Percentiles rank a stretch among this genome's conserved stretches.
These are phyloP conservation scores for Mesitornis unicolor DNA, from an alignment of 2,113 vertebrate genomes.

Conservation along the genomic window DNA sequence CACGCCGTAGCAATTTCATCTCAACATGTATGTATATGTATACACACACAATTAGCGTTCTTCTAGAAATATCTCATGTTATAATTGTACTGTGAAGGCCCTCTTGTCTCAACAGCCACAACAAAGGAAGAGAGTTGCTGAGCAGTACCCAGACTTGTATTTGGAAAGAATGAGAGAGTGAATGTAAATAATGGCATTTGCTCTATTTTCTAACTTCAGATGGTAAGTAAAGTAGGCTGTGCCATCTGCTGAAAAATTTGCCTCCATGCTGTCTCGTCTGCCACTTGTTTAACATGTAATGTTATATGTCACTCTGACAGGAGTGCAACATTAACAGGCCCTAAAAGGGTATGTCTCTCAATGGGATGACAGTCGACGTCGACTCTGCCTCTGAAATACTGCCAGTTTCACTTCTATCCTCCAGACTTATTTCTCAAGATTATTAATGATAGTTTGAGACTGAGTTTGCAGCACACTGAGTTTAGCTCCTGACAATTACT, in stretches of 20 bases:
- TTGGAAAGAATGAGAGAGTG: not conserved
- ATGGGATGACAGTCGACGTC: not conserved
- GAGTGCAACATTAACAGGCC: conserved; percentile 48
- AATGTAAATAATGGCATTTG: not conserved
- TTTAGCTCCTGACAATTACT: conserved; percentile 14
- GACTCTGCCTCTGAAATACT: conserved; percentile 39
- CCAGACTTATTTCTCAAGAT: conserved; percentile 48
- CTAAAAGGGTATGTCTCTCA: conserved; percentile 17
- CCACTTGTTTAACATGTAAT: conserved; percentile 13
- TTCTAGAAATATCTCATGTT: not conserved
- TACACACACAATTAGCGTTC: not conserved
- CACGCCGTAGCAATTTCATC: not conserved
- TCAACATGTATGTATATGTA: not conserved
- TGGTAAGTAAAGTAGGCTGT: conserved; percentile 21
- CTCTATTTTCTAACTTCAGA: conserved; percentile 17
- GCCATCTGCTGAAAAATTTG: conserved; percentile 56
- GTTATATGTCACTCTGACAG: conserved; percentile 45
- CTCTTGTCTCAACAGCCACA: not conserved
- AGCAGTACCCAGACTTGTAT: not conserved
- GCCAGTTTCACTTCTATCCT: conserved; percentile 17
- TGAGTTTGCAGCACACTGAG: conserved; percentile 7
- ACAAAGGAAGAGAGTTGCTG: not conserved
- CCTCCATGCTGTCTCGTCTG: conserved; percentile 7
- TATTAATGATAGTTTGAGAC: conserved; percentile 49
- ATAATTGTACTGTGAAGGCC: not conserved